Conservation (phyloP, 2,797 vertebrate species). For the Picus viridis region DNA sequence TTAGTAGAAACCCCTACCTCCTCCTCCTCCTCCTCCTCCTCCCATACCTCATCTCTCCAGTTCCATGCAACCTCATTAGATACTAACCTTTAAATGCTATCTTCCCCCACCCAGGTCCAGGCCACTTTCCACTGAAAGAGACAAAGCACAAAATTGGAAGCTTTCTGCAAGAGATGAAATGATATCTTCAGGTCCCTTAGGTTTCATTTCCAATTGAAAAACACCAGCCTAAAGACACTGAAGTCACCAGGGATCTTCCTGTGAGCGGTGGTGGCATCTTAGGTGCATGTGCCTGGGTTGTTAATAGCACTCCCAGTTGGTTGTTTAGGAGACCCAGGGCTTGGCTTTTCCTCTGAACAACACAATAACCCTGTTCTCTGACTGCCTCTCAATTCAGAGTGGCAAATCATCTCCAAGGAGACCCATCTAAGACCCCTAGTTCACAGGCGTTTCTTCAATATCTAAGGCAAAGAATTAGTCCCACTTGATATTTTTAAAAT, state of each 20-base stretch:
- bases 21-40: not conserved
- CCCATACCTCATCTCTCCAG: not conserved
- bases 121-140: not conserved
- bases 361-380: not conserved
- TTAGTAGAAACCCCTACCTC: not conserved
- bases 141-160: not conserved
- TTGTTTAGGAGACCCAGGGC: not conserved
- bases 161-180: not conserved
- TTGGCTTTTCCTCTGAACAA: not conserved
- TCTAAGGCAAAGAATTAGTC: slow-evolving; percentile 5
- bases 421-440: not conserved
- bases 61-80: not conserved
- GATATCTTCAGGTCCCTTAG: not conserved
- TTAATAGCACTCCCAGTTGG: not conserved
- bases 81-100: not conserved
- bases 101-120: not conserved
- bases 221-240: not conserved
- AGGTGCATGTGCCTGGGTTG: not conserved
- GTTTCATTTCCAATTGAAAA: not conserved
- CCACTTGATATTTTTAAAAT: slow-evolving; percentile 53
- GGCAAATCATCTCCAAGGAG: not conserved
- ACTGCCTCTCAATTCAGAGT: not conserved
- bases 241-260: not conserved
- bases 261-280: not conserved
- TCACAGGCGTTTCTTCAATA: not conserved